Evolutionary conservation across 2,113 vertebrate species (phyloP), one percentile per base, ranked within the genome.

Genomic region (Carettochelys insculpta): DNA sequence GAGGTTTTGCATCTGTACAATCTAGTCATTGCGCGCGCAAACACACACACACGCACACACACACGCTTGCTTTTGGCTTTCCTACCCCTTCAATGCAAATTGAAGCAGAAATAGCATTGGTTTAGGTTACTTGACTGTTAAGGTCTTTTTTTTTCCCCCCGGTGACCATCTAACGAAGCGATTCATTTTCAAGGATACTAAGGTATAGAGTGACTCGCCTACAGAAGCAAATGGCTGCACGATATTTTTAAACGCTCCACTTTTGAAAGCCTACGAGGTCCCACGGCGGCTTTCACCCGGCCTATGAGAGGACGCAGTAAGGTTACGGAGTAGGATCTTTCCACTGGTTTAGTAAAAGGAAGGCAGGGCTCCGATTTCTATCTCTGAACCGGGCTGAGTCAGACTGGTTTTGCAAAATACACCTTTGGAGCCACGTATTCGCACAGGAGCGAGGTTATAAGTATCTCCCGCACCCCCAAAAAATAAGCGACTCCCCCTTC

Each of bases 101-200:
- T 90, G 92, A 90, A 83, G 91, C 87, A 80, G 77, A 95, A 92
- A 96, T 95, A 97, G 97, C 89, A 93, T 93, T 93, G 68, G 84
- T 96, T 97, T 94, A 94, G 94, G 86, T 89, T 80, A 88, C 95
- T 88, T 94, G 90, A 88, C 90, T 96, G 97, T 95, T 92, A 92
- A 97, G 96, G 89, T 87, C 82, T 95, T 76, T 92, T 83, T 89
- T 87, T 88, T 86, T n/a, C n/a, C n/a, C n/a, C n/a, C n/a, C n/a
- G n/a, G n/a, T 82, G 92, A 96, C 94, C 93, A 82, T 91, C 97
- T 97, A 96, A 97, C 43, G 91, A 96, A 94, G 95, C 95, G 95
- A 97, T 97, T 96, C 97, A 97, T 95, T 96, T 82, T 1, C 68
- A 89, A 75, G 86, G 95, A 97, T 95, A 91, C 90, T 50, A 88